Evolutionary conservation across 2,797 vertebrate species (phyloP).

Genomic region (Ctenopoma multispine): DNA sequence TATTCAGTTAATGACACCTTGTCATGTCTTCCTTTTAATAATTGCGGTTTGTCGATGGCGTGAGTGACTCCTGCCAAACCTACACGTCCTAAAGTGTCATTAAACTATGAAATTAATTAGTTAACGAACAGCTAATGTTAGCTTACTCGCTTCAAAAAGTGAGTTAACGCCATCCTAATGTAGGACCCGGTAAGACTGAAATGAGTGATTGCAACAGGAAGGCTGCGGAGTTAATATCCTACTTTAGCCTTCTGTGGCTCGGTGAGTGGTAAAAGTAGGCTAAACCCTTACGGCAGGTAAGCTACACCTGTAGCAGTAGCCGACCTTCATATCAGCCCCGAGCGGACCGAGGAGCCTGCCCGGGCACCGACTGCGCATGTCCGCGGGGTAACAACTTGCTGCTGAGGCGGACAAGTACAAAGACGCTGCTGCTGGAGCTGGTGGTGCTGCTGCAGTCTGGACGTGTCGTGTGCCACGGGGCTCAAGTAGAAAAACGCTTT

Average conservation of each 20-base stretch:
- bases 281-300: conserved; percentile 36
- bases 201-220: no score
- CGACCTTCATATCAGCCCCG: conserved; percentile 27
- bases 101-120: neutral
- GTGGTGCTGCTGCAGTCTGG: conserved; percentile 27
- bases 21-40: neutral
- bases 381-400: conserved; percentile 25
- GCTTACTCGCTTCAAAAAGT: neutral
- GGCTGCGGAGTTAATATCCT: neutral
- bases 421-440: conserved; percentile 41
- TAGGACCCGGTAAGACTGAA: neutral
- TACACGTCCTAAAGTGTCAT: neutral
- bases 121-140: neutral
- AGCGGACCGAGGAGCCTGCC: neutral
- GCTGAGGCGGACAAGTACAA: conserved; percentile 69
- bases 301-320: conserved; percentile 54
- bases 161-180: neutral
- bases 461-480: conserved; percentile 11
- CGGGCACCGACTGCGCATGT: conserved; percentile 71
- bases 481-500: neutral
- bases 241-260: neutral
- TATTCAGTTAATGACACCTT: neutral
- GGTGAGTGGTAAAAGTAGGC: conserved; percentile 1
- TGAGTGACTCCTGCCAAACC: neutral
- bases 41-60: neutral